A percentile compares a stretch with the other conserved stretches of the same genome.
These are phyloP conservation scores for Gryllus longicercus DNA, from an alignment of 2,888 invertebrate genomes.

Conservation along the genomic window DNA sequence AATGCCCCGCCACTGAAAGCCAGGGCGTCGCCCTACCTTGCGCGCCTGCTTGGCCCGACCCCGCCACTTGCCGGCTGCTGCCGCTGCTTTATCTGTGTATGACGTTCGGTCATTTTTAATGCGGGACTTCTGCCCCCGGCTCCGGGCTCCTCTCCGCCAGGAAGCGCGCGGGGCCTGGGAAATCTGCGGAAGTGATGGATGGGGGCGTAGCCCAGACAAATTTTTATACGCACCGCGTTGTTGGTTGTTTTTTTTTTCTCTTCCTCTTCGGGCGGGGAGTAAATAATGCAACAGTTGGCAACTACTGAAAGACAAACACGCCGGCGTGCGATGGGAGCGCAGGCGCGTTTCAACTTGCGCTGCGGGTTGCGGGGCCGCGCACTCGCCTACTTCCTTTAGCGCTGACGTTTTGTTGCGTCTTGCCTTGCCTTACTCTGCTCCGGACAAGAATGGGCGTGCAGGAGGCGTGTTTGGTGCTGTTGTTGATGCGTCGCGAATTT, in stretches of 20 bases:
- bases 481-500: too few species aligned
- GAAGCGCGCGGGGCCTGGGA: background rate
- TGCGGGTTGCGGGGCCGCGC: background rate
- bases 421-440: too few species aligned
- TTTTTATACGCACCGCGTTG: background rate
- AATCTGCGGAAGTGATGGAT: background rate
- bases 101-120: conserved; percentile 1
- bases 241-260: too few species aligned
- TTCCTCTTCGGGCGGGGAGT: background rate
- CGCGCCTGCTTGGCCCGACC: background rate
- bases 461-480: too few species aligned
- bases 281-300: conserved; percentile 4
- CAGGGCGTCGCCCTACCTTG: background rate
- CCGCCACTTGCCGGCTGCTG: background rate
- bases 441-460: too few species aligned
- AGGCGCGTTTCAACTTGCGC: background rate
- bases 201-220: background rate
- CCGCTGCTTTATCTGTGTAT: conserved; percentile 1
- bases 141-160: background rate
- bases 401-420: too few species aligned
- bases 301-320: conserved; percentile 6
- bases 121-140: background rate
- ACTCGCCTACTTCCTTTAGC: too few species aligned
- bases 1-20: conserved; percentile 2
- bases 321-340: background rate